Percentiles rank a stretch among this genome's conserved stretches.
These are phyloP conservation scores for Cheilosia pagana DNA, from an alignment of 2,888 invertebrate genomes.

Conservation along the genomic window DNA sequence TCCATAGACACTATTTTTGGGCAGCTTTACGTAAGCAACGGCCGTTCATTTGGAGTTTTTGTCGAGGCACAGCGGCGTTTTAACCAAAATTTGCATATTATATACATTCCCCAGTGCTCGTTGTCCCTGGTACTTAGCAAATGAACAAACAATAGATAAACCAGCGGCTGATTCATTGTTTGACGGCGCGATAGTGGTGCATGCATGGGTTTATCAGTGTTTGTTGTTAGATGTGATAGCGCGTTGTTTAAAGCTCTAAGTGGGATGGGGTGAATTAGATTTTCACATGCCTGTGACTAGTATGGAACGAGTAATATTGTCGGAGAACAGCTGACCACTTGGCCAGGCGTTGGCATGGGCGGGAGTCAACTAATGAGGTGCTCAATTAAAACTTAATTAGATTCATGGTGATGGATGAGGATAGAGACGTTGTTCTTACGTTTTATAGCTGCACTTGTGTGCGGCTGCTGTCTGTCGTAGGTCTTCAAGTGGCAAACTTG, in stretches of 20 bases:
- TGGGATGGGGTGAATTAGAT: conserved; percentile 22
- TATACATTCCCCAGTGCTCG: conserved; percentile 28
- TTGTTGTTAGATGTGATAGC: conserved; percentile 32
- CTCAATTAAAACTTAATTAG: conserved; percentile 72
- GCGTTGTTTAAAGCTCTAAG: conserved; percentile 2
- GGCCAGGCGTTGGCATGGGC: conserved; percentile 19
- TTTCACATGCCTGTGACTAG: conserved; percentile 33
- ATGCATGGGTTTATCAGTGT: conserved; percentile 5
- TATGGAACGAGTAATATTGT: neutral
- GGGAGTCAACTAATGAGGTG: conserved; percentile 67
- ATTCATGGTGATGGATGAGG: conserved; percentile 30
- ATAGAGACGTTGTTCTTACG: neutral
- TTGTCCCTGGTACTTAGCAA: conserved; percentile 21
- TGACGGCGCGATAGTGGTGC: conserved; percentile 13
- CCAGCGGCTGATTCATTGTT: conserved; percentile 45
- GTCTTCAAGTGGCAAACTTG: conserved; percentile 22
- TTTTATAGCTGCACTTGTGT: neutral
- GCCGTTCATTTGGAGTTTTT: conserved; percentile 34
- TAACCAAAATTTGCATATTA: conserved; percentile 49
- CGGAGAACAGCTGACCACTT: conserved; percentile 59
- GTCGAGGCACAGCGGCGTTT: conserved; percentile 3
- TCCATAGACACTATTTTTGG: conserved; percentile 23
- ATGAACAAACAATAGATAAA: conserved; percentile 65
- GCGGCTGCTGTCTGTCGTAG: conserved; percentile 19
- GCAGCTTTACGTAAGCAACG: conserved; percentile 67